Conservation (phyloP, 2,113 vertebrate species). For the Ivindomyrus marchei region DNA sequence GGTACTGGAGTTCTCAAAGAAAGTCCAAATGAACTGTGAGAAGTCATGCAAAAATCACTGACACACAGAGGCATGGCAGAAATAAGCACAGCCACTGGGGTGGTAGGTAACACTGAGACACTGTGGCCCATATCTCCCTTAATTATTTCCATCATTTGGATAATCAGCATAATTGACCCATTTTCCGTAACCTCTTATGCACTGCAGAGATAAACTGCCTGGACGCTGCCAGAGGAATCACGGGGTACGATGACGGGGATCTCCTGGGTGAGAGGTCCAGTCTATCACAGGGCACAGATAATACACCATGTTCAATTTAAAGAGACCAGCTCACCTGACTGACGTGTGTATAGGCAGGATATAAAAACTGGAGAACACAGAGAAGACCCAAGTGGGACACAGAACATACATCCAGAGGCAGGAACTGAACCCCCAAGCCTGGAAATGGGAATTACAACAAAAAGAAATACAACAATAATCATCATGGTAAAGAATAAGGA, state of each 20-base stretch:
- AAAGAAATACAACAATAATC: background rate
- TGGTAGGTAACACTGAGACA: background rate
- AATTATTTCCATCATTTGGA: background rate
- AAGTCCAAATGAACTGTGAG: background rate
- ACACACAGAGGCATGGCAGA: background rate
- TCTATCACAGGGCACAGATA: background rate
- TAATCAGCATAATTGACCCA: background rate
- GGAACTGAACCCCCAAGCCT: background rate
- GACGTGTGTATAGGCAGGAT: background rate
- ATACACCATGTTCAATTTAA: background rate
- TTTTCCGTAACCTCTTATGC: background rate
- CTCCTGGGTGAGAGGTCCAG: background rate
- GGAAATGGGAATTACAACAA: background rate
- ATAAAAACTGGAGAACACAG: background rate
- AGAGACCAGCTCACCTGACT: background rate
- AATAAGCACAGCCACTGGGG: background rate
- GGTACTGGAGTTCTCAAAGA: background rate
- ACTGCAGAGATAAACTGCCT: background rate
- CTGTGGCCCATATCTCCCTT: background rate
- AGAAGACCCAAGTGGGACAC: background rate
- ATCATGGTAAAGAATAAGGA: background rate
- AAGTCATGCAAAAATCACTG: background rate
- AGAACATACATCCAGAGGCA: background rate
- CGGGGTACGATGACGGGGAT: background rate
- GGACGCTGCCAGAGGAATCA: background rate